Evolutionary conservation across 2,797 vertebrate species (phyloP).

Genomic region (Lacerta agilis): DNA sequence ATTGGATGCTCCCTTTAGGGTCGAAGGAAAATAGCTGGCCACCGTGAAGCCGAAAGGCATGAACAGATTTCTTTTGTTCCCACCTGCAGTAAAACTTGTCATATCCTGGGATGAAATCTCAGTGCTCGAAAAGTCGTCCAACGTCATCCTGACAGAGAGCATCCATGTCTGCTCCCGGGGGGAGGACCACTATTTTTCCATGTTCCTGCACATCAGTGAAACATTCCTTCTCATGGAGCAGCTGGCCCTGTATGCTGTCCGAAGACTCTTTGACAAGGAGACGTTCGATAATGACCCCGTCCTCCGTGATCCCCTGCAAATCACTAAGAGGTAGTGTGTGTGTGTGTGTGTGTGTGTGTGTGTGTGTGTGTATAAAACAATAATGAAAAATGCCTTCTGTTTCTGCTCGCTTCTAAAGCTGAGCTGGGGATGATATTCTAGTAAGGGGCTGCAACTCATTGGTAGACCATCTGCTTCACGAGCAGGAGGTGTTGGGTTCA

Average conservation of each 20-base stretch:
- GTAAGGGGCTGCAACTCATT: not conserved
- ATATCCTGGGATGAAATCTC: conserved; percentile 96
- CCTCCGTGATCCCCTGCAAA: conserved; percentile 90
- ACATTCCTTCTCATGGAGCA: conserved; percentile 97
- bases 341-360: not conserved
- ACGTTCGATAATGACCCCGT: conserved; percentile 87
- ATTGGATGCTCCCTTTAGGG: conserved; percentile 4
- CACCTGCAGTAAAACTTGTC: conserved; percentile 89
- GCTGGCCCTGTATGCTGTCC: conserved; percentile 91
- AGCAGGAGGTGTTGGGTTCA: too few relatives aligned
- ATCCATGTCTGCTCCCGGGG: conserved; percentile 89
- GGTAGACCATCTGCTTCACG: too few relatives aligned
- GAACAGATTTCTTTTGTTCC: conserved; percentile 25
- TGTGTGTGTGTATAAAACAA: not conserved
- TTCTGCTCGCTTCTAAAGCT: not conserved
- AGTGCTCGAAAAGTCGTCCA: conserved; percentile 92
- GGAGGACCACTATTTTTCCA: conserved; percentile 96
- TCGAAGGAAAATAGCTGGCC: not conserved
- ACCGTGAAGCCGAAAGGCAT: conserved; percentile 33
- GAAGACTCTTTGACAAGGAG: conserved; percentile 96
- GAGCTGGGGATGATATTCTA: not conserved
- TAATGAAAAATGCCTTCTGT: not conserved
- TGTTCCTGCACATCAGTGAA: conserved; percentile 94
- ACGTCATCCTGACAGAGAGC: conserved; percentile 93
- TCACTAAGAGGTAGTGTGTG: conserved; percentile 86